phyloP scores from a whole-genome alignment of 2,888 invertebrate genomes.

The Nasonovia ribisnigri region DNA sequence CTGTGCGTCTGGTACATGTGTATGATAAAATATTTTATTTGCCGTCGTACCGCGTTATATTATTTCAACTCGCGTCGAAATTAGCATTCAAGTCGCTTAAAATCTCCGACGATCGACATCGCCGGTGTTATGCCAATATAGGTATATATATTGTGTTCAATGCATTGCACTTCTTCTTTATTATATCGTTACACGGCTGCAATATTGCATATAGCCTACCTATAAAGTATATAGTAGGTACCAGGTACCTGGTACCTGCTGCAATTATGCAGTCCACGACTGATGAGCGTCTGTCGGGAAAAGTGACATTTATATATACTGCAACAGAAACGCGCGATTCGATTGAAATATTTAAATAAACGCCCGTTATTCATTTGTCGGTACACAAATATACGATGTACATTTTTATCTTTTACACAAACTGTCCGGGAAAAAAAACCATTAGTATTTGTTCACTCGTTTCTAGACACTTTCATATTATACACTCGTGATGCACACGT shows the following conservation, averaged over 20 bases:
- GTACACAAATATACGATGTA: background rate
- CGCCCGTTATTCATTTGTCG: conserved; percentile 6
- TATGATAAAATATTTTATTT: background rate
- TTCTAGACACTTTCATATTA: background rate
- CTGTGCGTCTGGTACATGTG: background rate
- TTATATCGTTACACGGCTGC: background rate
- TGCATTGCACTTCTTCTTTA: background rate
- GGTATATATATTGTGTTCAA: background rate
- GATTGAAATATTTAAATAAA: conserved; percentile 12
- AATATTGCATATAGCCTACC: background rate
- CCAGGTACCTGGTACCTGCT: background rate
- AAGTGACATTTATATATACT: background rate
- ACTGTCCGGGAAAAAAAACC: background rate
- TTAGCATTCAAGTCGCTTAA: conserved; percentile 27
- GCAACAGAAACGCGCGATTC: background rate
- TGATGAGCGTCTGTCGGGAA: background rate
- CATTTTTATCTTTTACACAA: conserved; percentile 5
- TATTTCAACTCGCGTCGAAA: background rate
- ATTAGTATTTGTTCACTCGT: background rate
- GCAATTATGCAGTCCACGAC: background rate
- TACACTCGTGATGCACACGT: background rate
- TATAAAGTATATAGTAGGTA: too few relatives aligned
- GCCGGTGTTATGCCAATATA: background rate
- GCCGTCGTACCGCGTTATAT: background rate
- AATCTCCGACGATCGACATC: conserved; percentile 16